A percentile compares a stretch with the other conserved stretches of the same genome.
These are phyloP conservation scores for Paragorgia papillata DNA, from an alignment of 92 coral and sea anemone species.

Conservation along the genomic window DNA sequence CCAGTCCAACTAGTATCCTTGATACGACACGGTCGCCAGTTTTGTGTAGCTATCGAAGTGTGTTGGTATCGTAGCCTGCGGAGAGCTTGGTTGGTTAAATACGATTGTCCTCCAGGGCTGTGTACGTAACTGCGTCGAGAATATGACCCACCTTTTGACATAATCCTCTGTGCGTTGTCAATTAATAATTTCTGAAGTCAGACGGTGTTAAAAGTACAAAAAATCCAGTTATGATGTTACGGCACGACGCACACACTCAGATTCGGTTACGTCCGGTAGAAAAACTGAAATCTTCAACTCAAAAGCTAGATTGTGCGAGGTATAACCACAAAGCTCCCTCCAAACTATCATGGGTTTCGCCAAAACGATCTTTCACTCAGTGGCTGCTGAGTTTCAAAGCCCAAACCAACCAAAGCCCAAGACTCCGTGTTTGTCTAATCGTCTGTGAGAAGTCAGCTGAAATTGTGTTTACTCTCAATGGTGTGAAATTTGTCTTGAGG, in stretches of 20 bases:
- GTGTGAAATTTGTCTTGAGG: no score
- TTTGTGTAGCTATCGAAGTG: slow-evolving; percentile 33
- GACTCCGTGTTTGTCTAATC: no score
- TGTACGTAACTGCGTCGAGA: not conserved
- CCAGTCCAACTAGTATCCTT: not conserved
- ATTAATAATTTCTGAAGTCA: not conserved
- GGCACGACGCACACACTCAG: not conserved
- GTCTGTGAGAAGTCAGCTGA: no score
- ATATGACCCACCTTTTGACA: not conserved
- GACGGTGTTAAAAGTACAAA: not conserved
- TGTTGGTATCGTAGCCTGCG: slow-evolving; percentile 25
- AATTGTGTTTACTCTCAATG: no score
- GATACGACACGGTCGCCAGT: slow-evolving; percentile 23
- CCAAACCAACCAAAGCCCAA: no score
- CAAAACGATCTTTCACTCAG: no score
- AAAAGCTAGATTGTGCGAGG: no score
- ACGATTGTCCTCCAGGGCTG: slow-evolving; percentile 12
- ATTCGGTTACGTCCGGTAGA: not conserved
- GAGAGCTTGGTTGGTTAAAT: slow-evolving; percentile 30
- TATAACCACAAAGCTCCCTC: no score
- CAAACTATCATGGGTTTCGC: no score
- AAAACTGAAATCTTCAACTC: no score
- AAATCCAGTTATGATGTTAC: not conserved
- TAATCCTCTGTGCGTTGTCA: not conserved
- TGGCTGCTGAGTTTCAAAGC: no score